Evolutionary conservation across 2,797 vertebrate species (phyloP), one percentile per base, ranked within the genome.

Genomic region (Eremophila alpestris): DNA sequence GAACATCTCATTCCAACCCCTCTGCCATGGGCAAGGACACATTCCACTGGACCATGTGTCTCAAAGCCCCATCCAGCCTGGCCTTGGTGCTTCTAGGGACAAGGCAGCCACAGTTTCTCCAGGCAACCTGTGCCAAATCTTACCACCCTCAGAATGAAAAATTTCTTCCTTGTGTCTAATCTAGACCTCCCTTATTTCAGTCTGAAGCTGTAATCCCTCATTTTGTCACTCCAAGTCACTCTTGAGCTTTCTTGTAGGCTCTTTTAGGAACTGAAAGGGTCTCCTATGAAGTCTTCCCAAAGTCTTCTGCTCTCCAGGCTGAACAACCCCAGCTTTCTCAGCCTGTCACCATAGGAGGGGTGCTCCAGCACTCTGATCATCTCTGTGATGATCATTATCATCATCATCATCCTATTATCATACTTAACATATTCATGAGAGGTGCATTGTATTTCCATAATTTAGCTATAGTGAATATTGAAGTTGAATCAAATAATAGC

Each of bases 231-330:
- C 26, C 36, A 36, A 36, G 3, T 41, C 10, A 2, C 40, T 21
- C 34, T 32, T 0, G 0, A 36, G 12, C 21, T 88, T 67, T 48
- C 21, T 30, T 41, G 16, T 3, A 16, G 52, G 14, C 5, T 11
- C 17, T 46, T 74, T 74, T 26, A 34, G 30, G 30, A 16, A 27
- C 18, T 41, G 48, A 20, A 23, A 36, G 34, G 9, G 22, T 55
- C 10, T 75, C 22, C 55, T 27, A 8, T 7, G 14, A 67, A 40
- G 26, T 16, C 21, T 41, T 15, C 8, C 22, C 11, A 11, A 40
- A 54, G 15, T 6, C 5, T 5, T 41, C 69, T 41, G 9, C 27
- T 41, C 22, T 29, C 13, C 55, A 23, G 26, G 32, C 62, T 68
- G 36, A 62, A 5, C 16, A 68, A 4, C 11, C 10, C 18, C 55